phyloP scores from a whole-genome alignment of 2,888 invertebrate species.

The Platerodrilus igneus region DNA sequence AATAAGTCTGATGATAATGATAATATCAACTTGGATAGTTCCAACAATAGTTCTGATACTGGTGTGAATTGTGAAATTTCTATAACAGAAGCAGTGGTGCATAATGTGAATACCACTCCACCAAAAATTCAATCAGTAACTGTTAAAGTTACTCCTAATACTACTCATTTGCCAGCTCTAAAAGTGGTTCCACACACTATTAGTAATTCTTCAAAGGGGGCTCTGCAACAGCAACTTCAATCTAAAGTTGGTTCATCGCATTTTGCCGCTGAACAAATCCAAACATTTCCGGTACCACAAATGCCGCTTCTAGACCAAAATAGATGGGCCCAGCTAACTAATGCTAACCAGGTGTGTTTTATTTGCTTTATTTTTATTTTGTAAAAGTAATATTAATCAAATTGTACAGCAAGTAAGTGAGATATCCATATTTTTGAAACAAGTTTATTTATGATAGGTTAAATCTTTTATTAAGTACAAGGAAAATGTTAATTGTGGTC shows the following conservation, averaged over 20 bases:
- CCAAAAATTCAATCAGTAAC: slow-evolving; percentile 39
- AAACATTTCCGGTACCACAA: slow-evolving; percentile 35
- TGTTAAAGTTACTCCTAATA: slow-evolving; percentile 57
- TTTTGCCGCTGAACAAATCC: slow-evolving; percentile 12
- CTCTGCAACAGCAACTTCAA: slow-evolving; percentile 41
- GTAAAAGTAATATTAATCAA: slow-evolving; percentile 20
- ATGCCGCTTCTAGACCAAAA: slow-evolving; percentile 43
- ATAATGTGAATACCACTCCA: slow-evolving; percentile 25
- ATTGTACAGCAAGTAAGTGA: too few species aligned
- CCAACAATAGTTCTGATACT: slow-evolving; percentile 34
- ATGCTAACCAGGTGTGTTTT: slow-evolving; percentile 42
- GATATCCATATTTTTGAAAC: too few species aligned
- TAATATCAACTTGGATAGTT: slow-evolving; percentile 31
- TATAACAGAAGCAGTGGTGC: slow-evolving; percentile 38
- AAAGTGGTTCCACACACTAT: slow-evolving; percentile 45
- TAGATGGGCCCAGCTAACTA: slow-evolving; percentile 28
- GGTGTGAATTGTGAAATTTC: slow-evolving; percentile 30
- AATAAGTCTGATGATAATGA: slow-evolving; percentile 8
- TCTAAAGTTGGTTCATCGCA: slow-evolving; percentile 40
- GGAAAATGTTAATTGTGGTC: too few species aligned
- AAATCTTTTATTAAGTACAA: too few species aligned
- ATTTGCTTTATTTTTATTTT: slow-evolving; percentile 29
- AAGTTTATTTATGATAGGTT: too few species aligned
- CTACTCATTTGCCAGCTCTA: too few species aligned
- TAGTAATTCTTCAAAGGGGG: slow-evolving; percentile 43